Evolutionary conservation across 2,888 invertebrate species (phyloP).

Genomic region (Tenthredo scrophulariae): DNA sequence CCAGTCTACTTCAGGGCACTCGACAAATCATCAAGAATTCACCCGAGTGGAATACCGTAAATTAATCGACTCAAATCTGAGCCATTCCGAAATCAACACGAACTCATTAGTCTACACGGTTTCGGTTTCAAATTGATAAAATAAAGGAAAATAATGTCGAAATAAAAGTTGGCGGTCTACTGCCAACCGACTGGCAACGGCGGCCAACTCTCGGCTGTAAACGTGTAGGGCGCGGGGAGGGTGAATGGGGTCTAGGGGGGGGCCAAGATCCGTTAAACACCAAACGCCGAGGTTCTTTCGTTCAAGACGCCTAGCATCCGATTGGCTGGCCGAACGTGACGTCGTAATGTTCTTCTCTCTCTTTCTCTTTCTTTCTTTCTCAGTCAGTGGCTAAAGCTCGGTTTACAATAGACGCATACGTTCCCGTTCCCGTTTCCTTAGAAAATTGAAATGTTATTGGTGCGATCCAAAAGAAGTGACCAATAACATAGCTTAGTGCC

Average conservation of each 20-base stretch:
- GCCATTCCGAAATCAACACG: background rate
- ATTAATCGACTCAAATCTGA: conserved; percentile 4
- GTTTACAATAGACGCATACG: too few relatives aligned
- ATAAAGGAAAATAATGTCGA: conserved; percentile 12
- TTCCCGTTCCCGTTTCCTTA: too few relatives aligned
- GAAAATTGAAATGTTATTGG: too few relatives aligned
- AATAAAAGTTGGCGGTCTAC: conserved; percentile 3
- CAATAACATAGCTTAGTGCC: too few relatives aligned
- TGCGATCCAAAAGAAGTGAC: too few relatives aligned
- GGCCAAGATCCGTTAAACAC: background rate
- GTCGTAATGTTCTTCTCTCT: background rate
- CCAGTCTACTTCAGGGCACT: conserved; percentile 64
- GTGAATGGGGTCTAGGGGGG: background rate
- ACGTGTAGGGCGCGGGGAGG: too few relatives aligned
- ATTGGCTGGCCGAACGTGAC: background rate
- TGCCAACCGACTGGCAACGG: conserved; percentile 27
- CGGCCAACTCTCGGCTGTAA: background rate
- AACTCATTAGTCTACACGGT: background rate
- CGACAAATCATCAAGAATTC: background rate
- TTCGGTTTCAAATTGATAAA: background rate
- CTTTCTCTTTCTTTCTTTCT: background rate
- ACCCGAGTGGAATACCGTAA: background rate
- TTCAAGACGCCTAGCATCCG: background rate
- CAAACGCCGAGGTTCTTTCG: background rate
- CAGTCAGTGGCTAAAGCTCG: too few relatives aligned